phyloP scores from a whole-genome alignment of 2,797 vertebrate species.

The Rhinatrema bivittatum region DNA sequence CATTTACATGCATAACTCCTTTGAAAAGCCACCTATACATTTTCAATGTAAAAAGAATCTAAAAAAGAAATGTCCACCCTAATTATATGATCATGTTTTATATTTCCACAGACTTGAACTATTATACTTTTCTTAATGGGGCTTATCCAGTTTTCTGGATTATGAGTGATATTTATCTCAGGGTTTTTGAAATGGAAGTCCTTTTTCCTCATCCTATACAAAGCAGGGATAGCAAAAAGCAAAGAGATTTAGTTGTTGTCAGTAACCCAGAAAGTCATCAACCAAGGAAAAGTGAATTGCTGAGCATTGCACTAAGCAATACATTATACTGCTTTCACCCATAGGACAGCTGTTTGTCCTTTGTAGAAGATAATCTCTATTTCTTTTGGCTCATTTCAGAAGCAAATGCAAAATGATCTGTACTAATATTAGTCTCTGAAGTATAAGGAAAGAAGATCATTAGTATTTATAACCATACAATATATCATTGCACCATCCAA shows the following conservation, averaged over 20 bases:
- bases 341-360: background rate
- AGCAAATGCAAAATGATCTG: background rate
- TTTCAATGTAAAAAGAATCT: too few relatives aligned
- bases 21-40: too few relatives aligned
- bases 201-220: too few relatives aligned
- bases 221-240: too few relatives aligned
- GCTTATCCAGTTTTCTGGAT: background rate
- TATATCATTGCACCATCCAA: constrained; percentile 5
- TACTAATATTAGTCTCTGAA: constrained; percentile 6
- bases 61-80: too few relatives aligned
- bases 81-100: too few relatives aligned
- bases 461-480: constrained; percentile 11
- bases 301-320: background rate
- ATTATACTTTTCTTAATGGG: background rate
- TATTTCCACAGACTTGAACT: too few relatives aligned
- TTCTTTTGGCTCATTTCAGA: constrained; percentile 1
- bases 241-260: too few relatives aligned
- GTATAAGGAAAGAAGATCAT: background rate
- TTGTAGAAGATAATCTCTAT: constrained; percentile 8
- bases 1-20: too few relatives aligned
- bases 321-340: background rate
- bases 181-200: too few relatives aligned
- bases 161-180: background rate
- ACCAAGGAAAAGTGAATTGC: background rate
- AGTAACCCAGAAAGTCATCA: background rate